Evolutionary conservation across 2,888 invertebrate species (phyloP).

Genomic region (Andrena fulva): DNA sequence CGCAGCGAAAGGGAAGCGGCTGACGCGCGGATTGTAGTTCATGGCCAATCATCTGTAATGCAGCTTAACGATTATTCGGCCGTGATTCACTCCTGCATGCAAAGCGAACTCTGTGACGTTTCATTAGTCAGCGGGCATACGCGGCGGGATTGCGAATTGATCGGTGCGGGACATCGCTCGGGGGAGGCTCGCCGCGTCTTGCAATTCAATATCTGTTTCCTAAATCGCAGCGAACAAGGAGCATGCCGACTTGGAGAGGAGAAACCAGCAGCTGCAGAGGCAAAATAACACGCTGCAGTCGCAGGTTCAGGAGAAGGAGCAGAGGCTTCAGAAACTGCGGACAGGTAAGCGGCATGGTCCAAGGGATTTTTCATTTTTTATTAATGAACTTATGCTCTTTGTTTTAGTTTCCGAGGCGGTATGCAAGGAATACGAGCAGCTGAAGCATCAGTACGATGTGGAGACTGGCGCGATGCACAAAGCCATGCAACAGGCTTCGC

Average conservation of each 20-base stretch:
- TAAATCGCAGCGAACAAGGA: slow-evolving; percentile 84
- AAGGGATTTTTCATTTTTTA: background rate
- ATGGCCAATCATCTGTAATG: slow-evolving; percentile 60
- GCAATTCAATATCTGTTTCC: background rate
- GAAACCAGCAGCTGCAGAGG: slow-evolving; percentile 87
- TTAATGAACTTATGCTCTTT: background rate
- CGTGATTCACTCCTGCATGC: slow-evolving; percentile 72
- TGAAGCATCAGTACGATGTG: slow-evolving; percentile 90
- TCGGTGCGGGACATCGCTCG: slow-evolving; percentile 31
- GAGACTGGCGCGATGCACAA: slow-evolving; percentile 91
- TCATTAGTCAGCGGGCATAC: slow-evolving; percentile 67
- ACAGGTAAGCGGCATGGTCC: slow-evolving; percentile 78
- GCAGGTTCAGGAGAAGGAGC: slow-evolving; percentile 88
- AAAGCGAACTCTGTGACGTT: slow-evolving; percentile 62
- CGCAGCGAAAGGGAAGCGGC: slow-evolving; percentile 51
- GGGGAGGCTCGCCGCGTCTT: background rate
- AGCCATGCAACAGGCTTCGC: slow-evolving; percentile 88
- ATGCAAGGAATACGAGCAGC: slow-evolving; percentile 90
- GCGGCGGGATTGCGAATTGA: slow-evolving; percentile 64
- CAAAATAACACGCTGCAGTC: slow-evolving; percentile 87
- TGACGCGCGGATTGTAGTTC: slow-evolving; percentile 64
- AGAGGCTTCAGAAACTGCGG: slow-evolving; percentile 87
- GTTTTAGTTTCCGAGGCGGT: slow-evolving; percentile 89
- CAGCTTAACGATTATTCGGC: slow-evolving; percentile 58
- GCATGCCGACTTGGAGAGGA: slow-evolving; percentile 88